phyloP scores from a whole-genome alignment of 2,797 vertebrate genomes.

The Sebastes itinus region DNA sequence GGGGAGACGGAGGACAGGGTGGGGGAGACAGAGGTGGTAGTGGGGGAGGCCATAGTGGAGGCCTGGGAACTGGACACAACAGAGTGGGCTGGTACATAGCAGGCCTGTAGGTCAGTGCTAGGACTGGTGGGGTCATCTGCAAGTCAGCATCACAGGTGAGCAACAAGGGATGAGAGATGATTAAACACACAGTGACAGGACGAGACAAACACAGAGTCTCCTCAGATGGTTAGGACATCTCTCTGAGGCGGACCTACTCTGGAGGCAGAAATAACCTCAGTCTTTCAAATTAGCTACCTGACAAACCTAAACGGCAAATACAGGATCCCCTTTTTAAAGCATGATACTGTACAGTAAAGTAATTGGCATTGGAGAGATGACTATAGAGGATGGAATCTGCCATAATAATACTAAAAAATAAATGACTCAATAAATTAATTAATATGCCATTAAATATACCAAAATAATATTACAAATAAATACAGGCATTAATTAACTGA shows the following conservation, averaged over 20 bases:
- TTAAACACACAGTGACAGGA: constrained; percentile 16
- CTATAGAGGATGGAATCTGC: too few species aligned
- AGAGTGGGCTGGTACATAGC: constrained; percentile 88
- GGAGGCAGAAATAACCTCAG: neutral
- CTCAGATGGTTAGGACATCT: neutral
- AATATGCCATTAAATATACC: too few species aligned
- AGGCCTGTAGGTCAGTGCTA: constrained; percentile 88
- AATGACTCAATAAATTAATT: too few species aligned
- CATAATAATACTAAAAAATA: too few species aligned
- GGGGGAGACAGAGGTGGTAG: constrained; percentile 49
- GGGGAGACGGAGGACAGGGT: constrained; percentile 84
- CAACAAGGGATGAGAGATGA: constrained; percentile 18
- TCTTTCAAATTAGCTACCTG: too few species aligned
- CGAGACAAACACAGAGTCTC: neutral
- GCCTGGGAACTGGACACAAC: constrained; percentile 82
- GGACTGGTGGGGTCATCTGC: constrained; percentile 91
- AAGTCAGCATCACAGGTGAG: constrained; percentile 44
- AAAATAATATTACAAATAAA: too few species aligned
- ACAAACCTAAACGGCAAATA: too few species aligned
- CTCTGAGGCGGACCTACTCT: neutral
- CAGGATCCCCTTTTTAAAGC: too few species aligned
- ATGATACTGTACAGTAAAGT: too few species aligned
- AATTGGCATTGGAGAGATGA: too few species aligned
- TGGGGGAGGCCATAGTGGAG: constrained; percentile 40
- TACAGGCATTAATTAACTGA: too few species aligned